A percentile compares a stretch with the other conserved stretches of the same genome.
phyloP scores from a whole-genome alignment of 2,888 invertebrate genomes.

The Agelastica alni region DNA sequence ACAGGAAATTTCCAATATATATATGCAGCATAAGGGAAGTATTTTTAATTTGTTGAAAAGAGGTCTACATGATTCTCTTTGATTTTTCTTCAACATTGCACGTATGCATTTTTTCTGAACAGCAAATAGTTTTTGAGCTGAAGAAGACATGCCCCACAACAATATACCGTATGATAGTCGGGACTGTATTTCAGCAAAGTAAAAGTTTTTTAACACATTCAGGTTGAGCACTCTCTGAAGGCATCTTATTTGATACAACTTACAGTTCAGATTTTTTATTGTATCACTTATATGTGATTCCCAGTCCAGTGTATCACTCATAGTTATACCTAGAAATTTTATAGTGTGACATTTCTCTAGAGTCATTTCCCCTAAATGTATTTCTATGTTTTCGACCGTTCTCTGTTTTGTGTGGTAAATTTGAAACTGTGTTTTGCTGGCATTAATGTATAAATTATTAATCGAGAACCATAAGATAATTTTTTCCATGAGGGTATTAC shows the following conservation, averaged over 20 bases:
- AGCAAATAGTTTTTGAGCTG: background rate
- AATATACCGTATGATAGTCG: background rate
- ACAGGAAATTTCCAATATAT: too few species aligned
- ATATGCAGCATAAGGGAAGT: too few species aligned
- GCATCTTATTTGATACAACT: slow-evolving; percentile 4
- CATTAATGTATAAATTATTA: background rate
- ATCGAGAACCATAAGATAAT: background rate
- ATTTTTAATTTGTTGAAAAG: too few species aligned
- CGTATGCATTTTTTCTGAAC: background rate
- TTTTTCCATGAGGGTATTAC: background rate
- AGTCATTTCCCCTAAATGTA: background rate
- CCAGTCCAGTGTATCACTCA: slow-evolving; percentile 5
- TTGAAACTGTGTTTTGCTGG: background rate
- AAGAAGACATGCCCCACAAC: background rate
- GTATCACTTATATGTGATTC: slow-evolving; percentile 1
- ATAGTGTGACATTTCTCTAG: background rate
- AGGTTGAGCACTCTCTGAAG: slow-evolving; percentile 3
- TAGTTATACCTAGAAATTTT: slow-evolving; percentile 3
- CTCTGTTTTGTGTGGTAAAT: background rate
- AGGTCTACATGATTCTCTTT: too few species aligned
- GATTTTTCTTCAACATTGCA: too few species aligned
- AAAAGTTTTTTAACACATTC: background rate
- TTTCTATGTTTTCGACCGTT: background rate
- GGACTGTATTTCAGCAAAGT: background rate
- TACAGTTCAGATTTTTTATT: background rate